Percentiles rank a stretch among this genome's conserved stretches.
Conservation (phyloP, 2,888 invertebrate species). For the Liopterus haemorrhoidalis region DNA sequence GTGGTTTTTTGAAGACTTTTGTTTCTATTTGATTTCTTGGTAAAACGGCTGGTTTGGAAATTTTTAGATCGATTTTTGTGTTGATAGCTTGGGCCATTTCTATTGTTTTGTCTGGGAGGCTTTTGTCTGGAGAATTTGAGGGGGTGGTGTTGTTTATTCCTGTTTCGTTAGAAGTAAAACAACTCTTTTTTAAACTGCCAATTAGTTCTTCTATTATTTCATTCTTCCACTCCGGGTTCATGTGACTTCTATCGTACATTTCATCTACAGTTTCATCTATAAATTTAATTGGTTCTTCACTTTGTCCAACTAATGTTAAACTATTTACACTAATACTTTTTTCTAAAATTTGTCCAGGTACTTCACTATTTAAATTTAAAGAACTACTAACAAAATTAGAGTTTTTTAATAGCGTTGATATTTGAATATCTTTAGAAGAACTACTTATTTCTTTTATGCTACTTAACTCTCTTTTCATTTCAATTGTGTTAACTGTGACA, state of each 20-base stretch:
- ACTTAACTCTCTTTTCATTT: constrained; percentile 22
- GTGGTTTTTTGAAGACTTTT: constrained; percentile 25
- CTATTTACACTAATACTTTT: constrained; percentile 44
- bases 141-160: constrained; percentile 15
- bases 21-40: constrained; percentile 38
- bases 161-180: constrained; percentile 12
- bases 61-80: constrained; percentile 15
- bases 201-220: constrained; percentile 39
- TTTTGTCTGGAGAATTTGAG: constrained; percentile 14
- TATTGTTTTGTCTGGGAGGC: constrained; percentile 10
- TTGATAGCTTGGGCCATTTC: constrained; percentile 11
- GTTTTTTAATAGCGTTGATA: constrained; percentile 11
- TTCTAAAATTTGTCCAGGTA: constrained; percentile 35
- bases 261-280: constrained; percentile 43
- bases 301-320: constrained; percentile 39
- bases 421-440: constrained; percentile 16
- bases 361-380: constrained; percentile 14
- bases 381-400: constrained; percentile 11
- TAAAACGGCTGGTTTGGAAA: constrained; percentile 37
- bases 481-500: constrained; percentile 25
- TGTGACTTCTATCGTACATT: constrained; percentile 44
- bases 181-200: constrained; percentile 25
- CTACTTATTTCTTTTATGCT: constrained; percentile 16
- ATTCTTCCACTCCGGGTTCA: constrained; percentile 40
- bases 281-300: constrained; percentile 42